These are phyloP conservation scores for Eubasilissa regina DNA, from an alignment of 1,140 invertebrate genomes.

Conservation along the genomic window DNA sequence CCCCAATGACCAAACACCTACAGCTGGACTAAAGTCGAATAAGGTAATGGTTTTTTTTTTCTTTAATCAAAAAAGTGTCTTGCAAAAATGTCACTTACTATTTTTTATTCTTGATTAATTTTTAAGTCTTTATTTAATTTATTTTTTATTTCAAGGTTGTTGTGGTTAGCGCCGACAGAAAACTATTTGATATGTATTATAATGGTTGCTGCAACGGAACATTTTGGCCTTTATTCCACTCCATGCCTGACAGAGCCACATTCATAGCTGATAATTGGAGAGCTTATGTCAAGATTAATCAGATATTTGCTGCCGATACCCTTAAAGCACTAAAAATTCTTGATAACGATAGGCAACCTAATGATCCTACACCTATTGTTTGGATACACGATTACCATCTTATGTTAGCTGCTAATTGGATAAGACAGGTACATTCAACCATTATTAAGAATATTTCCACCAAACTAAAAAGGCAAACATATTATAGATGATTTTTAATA, in stretches of 20 bases:
- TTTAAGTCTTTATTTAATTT: neutral
- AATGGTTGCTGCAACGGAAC: constrained; percentile 94
- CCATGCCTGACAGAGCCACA: constrained; percentile 86
- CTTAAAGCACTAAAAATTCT: constrained; percentile 80
- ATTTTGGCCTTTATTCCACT: constrained; percentile 93
- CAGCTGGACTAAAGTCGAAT: constrained; percentile 85
- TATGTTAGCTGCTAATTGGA: constrained; percentile 91
- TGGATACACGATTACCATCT: constrained; percentile 96
- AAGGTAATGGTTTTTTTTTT: constrained; percentile 75
- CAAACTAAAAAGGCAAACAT: no score
- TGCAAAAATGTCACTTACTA: no score
- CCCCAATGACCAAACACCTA: constrained; percentile 87
- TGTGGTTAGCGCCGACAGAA: constrained; percentile 82
- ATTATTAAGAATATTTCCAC: no score
- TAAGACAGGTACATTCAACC: constrained; percentile 76
- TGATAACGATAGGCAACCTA: constrained; percentile 72
- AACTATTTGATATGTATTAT: constrained; percentile 88
- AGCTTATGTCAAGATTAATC: constrained; percentile 86
- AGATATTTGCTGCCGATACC: constrained; percentile 86
- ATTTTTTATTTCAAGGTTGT: constrained; percentile 76
- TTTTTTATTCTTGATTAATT: no score
- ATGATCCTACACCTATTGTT: constrained; percentile 80
- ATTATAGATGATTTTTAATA: neutral
- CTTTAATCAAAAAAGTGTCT: no score
- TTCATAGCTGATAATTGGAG: constrained; percentile 88